These are phyloP conservation scores for Arctia plantaginis DNA, from an alignment of 2,888 invertebrate species.

Conservation along the genomic window DNA sequence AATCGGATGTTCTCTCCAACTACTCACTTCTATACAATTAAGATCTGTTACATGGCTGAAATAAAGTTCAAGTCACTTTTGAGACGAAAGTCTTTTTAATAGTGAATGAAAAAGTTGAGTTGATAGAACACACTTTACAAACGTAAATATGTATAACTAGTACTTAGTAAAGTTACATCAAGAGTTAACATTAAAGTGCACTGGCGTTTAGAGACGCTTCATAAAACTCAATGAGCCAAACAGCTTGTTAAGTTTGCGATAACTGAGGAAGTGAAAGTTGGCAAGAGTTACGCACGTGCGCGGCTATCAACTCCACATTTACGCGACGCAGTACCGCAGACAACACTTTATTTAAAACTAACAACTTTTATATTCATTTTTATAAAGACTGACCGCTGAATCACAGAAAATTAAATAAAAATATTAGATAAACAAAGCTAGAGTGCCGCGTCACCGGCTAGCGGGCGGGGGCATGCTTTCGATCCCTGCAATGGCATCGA, in stretches of 20 bases:
- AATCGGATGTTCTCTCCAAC: conserved; percentile 21
- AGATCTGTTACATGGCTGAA: conserved; percentile 15
- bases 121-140: conserved; percentile 22
- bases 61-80: conserved; percentile 34
- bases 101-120: conserved; percentile 33
- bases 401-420: conserved; percentile 50
- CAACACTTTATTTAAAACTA: conserved; percentile 20
- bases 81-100: conserved; percentile 30
- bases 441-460: conserved; percentile 69
- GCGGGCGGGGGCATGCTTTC: conserved; percentile 72
- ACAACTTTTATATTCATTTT: conserved; percentile 29
- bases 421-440: conserved; percentile 72
- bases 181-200: conserved; percentile 5
- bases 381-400: conserved; percentile 32
- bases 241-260: conserved; percentile 44
- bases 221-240: conserved; percentile 39
- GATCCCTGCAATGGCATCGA: conserved; percentile 81
- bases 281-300: conserved; percentile 61
- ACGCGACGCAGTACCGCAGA: conserved; percentile 25
- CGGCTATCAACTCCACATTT: conserved; percentile 35
- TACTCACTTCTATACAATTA: conserved; percentile 16
- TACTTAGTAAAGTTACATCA: conserved; percentile 15
- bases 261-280: conserved; percentile 74
- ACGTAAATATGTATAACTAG: conserved; percentile 4
- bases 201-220: conserved; percentile 17